Evolutionary conservation across 2,113 vertebrate genomes (phyloP).

Genomic region (Pantherophis guttatus): DNA sequence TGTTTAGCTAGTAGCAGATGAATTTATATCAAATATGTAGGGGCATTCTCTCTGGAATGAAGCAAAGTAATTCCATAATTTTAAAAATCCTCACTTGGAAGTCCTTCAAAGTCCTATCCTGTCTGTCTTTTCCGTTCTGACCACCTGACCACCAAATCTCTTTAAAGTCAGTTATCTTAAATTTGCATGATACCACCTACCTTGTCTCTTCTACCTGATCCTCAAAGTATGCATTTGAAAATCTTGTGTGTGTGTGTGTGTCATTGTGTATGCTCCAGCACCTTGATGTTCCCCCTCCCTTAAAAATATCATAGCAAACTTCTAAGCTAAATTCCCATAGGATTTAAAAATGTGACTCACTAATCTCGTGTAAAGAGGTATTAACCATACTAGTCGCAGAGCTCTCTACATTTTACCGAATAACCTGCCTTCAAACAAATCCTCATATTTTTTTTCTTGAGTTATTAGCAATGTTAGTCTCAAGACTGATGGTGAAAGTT

Average conservation of each 20-base stretch:
- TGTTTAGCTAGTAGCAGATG: background rate
- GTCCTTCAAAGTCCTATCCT: background rate
- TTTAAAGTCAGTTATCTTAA: background rate
- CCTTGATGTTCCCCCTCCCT: conserved; percentile 40
- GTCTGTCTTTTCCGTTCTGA: background rate
- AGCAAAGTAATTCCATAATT: background rate
- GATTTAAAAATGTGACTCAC: conserved; percentile 65
- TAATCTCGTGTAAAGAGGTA: conserved; percentile 61
- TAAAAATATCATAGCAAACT: conserved; percentile 50
- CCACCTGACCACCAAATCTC: background rate
- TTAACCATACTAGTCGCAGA: conserved; percentile 56
- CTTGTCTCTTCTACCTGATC: conserved; percentile 25
- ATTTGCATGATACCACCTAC: conserved; percentile 19
- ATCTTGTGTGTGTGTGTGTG: conserved; percentile 19
- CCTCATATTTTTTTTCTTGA: conserved; percentile 5
- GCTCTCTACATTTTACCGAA: conserved; percentile 42
- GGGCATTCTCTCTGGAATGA: background rate
- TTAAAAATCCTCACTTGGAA: background rate
- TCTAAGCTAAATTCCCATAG: conserved; percentile 57
- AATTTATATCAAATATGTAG: background rate
- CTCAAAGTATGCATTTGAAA: conserved; percentile 19
- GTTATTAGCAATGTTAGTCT: conserved; percentile 9
- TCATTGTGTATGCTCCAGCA: conserved; percentile 40
- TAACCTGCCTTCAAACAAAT: conserved; percentile 17
- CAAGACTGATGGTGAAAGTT: background rate